Evolutionary conservation across 2,797 vertebrate genomes (phyloP), one percentile per base, ranked within the genome.

Genomic region (Acanthopagrus latus): DNA sequence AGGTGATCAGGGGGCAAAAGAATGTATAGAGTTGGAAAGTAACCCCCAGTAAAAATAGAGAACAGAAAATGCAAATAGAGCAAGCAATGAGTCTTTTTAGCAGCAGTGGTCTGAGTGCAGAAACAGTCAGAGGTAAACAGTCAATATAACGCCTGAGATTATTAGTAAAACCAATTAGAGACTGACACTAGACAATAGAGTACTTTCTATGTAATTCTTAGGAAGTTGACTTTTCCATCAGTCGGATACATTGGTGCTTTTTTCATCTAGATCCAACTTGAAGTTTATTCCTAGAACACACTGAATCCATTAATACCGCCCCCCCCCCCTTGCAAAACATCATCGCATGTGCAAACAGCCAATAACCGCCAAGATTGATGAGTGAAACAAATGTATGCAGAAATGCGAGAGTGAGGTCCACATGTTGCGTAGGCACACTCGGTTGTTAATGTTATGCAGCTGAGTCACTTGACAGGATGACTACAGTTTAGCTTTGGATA

Each of bases 401-500:
- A 64, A 64, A 44, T 65, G 80, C 74, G 58, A 81, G 81, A 76
- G 68, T 38, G 67, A 44, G 68, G 48, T 72, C 63, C 73, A 83
- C 76, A 83, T 78, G 85, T 58, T 89, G 87, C 21, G 76, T 76
- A 73, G 75, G 76, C 86, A 65, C 27, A 10, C 51, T 14, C 50
- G 52, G 54, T 72, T 80, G 82, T 82, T 86, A 75, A 83, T 76
- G 47, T 81, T 78, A 48, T 27, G 58, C 69, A 72, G 80, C 79
- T 65, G 84, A 91, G 79, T 90, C 86, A 88, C 74, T 59, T 47
- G 41, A 62, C 76, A 68, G 25, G 59, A 67, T 66, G 79, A 68
- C 57, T 72, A 57, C 64, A 80, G 86, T 88, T 91, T 64, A 55
- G 52, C 63, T 74, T 54, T 50, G 71, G 76, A 72, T 67, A 66